phyloP scores from a whole-genome alignment of 2,797 vertebrate genomes.

The Gambelia wislizenii region DNA sequence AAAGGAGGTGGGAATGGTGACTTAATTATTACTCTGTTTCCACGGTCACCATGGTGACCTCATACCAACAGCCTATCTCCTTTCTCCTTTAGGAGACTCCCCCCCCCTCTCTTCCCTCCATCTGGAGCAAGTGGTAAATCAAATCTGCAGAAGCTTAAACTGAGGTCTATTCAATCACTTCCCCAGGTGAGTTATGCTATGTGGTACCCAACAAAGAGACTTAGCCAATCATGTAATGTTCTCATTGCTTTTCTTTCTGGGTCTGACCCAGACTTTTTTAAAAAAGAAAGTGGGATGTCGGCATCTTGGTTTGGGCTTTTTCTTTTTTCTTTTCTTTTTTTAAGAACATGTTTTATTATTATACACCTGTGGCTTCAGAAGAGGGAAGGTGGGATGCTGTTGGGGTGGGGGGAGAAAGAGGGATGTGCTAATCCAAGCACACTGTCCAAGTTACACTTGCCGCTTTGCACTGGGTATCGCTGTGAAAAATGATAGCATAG shows the following conservation, averaged over 20 bases:
- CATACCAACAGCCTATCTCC: slow-evolving; percentile 64
- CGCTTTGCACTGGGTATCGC: background rate
- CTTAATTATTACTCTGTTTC: slow-evolving; percentile 79
- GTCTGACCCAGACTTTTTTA: too few species aligned
- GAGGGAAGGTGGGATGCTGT: background rate
- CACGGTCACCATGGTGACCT: slow-evolving; percentile 79
- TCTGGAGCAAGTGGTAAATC: slow-evolving; percentile 43
- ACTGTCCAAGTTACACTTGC: background rate
- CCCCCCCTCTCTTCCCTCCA: slow-evolving; percentile 55
- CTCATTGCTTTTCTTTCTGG: background rate
- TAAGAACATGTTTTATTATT: background rate
- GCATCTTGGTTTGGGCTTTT: too few species aligned
- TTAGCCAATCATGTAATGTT: background rate
- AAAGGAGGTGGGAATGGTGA: slow-evolving; percentile 31
- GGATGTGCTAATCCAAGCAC: background rate
- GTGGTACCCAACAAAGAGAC: background rate
- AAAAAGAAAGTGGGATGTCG: too few species aligned
- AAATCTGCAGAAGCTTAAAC: slow-evolving; percentile 40
- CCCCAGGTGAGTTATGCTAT: slow-evolving; percentile 1
- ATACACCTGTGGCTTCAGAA: background rate
- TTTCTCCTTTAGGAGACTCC: slow-evolving; percentile 65
- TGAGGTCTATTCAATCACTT: slow-evolving; percentile 41
- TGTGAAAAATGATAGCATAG: background rate
- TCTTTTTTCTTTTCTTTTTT: background rate
- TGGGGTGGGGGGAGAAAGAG: too few species aligned